Conservation (phyloP, 2,888 invertebrate genomes). For the Polia nebulosa region DNA sequence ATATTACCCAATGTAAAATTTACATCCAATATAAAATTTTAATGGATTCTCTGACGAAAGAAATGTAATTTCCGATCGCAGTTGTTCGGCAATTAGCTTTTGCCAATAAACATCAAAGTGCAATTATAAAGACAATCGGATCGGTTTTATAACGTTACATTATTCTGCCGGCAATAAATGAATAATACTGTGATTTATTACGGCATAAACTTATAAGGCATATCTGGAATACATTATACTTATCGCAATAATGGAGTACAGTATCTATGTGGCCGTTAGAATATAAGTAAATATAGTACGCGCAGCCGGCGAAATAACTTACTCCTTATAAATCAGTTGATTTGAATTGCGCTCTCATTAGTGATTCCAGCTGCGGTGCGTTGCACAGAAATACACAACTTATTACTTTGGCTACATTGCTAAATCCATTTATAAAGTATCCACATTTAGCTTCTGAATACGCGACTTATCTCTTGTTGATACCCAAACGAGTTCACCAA, state of each 20-base stretch:
- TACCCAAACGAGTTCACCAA: conserved; percentile 74
- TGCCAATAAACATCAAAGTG: conserved; percentile 40
- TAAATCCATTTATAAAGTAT: conserved; percentile 80
- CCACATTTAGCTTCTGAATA: conserved; percentile 76
- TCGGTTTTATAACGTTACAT: conserved; percentile 26
- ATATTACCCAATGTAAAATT: conserved; percentile 49
- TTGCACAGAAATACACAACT: conserved; percentile 86
- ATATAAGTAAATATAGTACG: conserved; percentile 86
- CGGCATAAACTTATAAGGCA: conserved; percentile 61
- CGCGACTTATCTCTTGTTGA: conserved; percentile 76
- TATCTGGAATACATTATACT: conserved; percentile 75
- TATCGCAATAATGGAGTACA: conserved; percentile 72
- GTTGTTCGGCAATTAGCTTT: conserved; percentile 53
- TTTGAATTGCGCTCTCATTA: conserved; percentile 90
- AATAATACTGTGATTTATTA: conserved; percentile 55
- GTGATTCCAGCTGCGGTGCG: conserved; percentile 84
- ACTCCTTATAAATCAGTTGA: conserved; percentile 90
- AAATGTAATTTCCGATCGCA: conserved; percentile 54
- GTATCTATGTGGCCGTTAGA: conserved; percentile 83
- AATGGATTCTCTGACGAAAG: conserved; percentile 50
- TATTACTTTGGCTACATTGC: conserved; percentile 88
- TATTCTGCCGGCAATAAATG: conserved; percentile 49
- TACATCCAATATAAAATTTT: conserved; percentile 53
- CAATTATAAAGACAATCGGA: conserved; percentile 51
- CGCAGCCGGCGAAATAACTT: conserved; percentile 84